phyloP scores from a whole-genome alignment of 2,113 vertebrate genomes.

The Gobius niger region DNA sequence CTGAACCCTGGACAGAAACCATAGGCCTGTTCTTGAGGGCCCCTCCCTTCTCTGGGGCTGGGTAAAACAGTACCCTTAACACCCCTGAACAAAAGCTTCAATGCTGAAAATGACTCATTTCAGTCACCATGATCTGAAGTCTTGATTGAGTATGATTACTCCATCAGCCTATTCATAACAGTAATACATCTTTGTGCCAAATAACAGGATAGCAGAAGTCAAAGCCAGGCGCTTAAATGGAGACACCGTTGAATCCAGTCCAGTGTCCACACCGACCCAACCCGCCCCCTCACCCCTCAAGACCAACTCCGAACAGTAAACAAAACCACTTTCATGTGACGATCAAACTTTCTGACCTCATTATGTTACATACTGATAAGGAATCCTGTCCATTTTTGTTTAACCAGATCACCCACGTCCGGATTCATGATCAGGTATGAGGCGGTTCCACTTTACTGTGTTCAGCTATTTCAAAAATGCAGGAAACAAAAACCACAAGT shows the following conservation, averaged over 20 bases:
- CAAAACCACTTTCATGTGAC: background rate
- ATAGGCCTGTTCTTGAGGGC: no score
- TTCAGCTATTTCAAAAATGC: background rate
- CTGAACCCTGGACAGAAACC: no score
- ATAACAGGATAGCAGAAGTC: constrained; percentile 73
- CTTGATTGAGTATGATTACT: background rate
- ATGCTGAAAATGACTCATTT: no score
- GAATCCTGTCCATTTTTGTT: constrained; percentile 38
- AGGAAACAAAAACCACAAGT: background rate
- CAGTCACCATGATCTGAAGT: background rate
- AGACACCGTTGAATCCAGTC: constrained; percentile 43
- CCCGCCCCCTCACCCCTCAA: constrained; percentile 20
- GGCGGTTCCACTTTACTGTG: background rate
- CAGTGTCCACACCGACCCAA: constrained; percentile 50
- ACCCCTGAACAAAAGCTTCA: no score
- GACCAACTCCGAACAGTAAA: constrained; percentile 59
- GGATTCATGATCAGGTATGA: constrained; percentile 76
- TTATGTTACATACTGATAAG: constrained; percentile 11
- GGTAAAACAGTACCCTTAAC: no score
- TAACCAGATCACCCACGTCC: constrained; percentile 49
- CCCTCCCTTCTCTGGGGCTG: no score
- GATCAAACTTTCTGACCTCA: background rate
- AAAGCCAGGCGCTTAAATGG: constrained; percentile 58
- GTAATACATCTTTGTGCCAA: constrained; percentile 4
- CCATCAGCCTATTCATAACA: background rate